phyloP scores from a whole-genome alignment of 2,797 vertebrate species.

The Euphonia xanthogaster region DNA sequence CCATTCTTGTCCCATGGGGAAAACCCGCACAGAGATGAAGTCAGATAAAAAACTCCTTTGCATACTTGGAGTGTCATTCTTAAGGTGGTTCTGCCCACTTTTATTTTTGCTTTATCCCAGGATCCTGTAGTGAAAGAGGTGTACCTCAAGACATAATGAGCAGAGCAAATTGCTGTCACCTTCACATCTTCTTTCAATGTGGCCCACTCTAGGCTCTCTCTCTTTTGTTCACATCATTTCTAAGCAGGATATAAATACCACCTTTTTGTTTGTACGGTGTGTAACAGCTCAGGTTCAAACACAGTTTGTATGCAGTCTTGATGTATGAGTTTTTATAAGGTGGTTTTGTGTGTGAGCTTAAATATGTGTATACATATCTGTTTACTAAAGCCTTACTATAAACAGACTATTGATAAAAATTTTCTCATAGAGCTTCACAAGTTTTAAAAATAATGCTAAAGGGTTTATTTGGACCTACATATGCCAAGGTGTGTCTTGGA shows the following conservation, averaged over 20 bases:
- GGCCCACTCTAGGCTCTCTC: not conserved
- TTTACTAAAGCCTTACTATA: not conserved
- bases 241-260: not conserved
- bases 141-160: not conserved
- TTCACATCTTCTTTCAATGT: not conserved
- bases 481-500: not conserved
- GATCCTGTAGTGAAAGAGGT: not conserved
- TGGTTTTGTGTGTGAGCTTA: not conserved
- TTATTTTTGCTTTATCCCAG: not conserved
- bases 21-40: not conserved
- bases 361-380: not conserved
- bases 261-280: not conserved
- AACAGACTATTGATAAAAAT: not conserved
- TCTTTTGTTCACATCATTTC: not conserved
- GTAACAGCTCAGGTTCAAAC: not conserved
- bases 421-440: not conserved
- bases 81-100: not conserved
- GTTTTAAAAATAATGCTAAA: not conserved
- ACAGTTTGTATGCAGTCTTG: not conserved
- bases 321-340: not conserved
- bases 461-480: not conserved
- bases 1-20: not conserved
- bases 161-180: not conserved
- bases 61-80: not conserved
- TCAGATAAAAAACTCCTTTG: not conserved